Evolutionary conservation across 2,888 invertebrate species (phyloP), one percentile per base, ranked within the genome.

Genomic region (Sipha maydis): DNA sequence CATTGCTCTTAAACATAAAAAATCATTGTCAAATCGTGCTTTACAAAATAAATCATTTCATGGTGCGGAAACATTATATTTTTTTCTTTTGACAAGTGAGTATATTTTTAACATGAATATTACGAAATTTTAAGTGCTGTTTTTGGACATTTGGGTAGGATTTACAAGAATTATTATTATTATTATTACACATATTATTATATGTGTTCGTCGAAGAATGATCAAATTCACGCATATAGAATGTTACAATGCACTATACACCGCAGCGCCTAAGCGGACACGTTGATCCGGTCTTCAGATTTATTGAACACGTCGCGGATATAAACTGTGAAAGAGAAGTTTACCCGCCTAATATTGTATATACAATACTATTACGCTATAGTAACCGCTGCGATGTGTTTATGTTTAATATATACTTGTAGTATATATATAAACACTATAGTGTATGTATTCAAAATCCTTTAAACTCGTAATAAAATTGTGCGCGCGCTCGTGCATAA

Each of bases 1-100:
- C 25, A 7, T 61, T 25, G 48, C 48, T 9, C 48, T 1, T 48
- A 48, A 11, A 14, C n/a, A 8, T 28, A 14, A 48, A 14, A 1
- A 14, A 48, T 48, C 48, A 67, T 41, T 48, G 69, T 82, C 54
- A 73, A 48, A 73, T 83, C 69, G 31, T 71, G 21, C 25, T 83
- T 83, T 69, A 82, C 17, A 14, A 48, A 48, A 34, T 3, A 48
- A 48, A 48, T 48, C 48, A 14, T 48, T 48, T 11, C 48, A 34
- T 38, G 11, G 31, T n/a, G 48, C 19, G 41, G n/a, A 19, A 48
- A 19, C 11, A 19, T 69, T 38, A 19, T 67, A 67, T n/a, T n/a
- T 28, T 69, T 41, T 82, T 80, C 54, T 67, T 11, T 41, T 76
- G 11, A 8, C 11, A n/a, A 5, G 25, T 61, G 25, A 48, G 7